A percentile compares a stretch with the other conserved stretches of the same genome.
Evolutionary conservation across 2,797 vertebrate genomes (phyloP).

Genomic region (Hyperoplus lanceolatus): DNA sequence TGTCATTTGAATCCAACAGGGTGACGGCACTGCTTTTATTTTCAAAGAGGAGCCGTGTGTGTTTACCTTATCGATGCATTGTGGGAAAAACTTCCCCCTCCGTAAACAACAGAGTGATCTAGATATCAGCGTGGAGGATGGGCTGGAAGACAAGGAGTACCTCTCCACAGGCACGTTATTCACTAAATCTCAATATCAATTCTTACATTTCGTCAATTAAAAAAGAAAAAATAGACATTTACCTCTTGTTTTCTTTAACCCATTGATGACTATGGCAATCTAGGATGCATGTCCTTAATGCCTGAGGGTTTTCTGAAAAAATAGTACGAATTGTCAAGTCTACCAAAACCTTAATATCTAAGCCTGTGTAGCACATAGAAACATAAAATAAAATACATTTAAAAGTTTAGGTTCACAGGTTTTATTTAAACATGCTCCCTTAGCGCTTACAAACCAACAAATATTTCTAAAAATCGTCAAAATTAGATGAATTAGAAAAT

Average conservation of each 20-base stretch:
- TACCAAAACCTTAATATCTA: too few species aligned
- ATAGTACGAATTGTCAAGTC: too few species aligned
- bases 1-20: constrained; percentile 57
- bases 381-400: too few species aligned
- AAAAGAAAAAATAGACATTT: neutral
- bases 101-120: constrained; percentile 79
- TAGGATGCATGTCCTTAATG: too few species aligned
- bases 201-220: neutral
- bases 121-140: constrained; percentile 75
- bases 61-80: constrained; percentile 81
- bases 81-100: constrained; percentile 80
- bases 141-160: constrained; percentile 73
- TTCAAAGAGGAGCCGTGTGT: constrained; percentile 77
- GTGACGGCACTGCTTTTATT: constrained; percentile 80
- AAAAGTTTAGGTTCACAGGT: too few species aligned
- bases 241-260: neutral
- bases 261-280: too few species aligned
- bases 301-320: too few species aligned
- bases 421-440: too few species aligned
- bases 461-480: too few species aligned
- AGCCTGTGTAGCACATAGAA: too few species aligned
- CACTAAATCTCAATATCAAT: neutral
- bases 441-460: too few species aligned
- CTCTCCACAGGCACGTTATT: constrained; percentile 62
- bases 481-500: too few species aligned